Evolutionary conservation across 2,797 vertebrate genomes (phyloP).

Genomic region (Dermochelys coriacea): DNA sequence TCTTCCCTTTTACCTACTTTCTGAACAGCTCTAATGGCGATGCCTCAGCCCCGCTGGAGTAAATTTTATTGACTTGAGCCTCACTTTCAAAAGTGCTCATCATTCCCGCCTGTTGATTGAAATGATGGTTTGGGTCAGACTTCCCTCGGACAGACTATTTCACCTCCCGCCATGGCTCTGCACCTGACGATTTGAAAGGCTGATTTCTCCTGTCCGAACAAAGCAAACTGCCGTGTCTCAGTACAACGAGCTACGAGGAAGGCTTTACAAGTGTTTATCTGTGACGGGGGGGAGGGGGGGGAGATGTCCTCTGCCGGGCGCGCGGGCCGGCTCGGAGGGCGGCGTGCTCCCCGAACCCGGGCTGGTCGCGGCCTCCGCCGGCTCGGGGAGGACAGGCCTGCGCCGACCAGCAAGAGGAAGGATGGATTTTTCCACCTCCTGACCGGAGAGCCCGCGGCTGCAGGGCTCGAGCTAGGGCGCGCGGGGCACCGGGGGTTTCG

Average conservation of each 20-base stretch:
- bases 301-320: not conserved
- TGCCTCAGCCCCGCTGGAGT: not conserved
- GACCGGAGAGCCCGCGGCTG: not conserved
- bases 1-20: not conserved
- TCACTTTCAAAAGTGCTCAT: constrained; percentile 19
- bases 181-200: not conserved
- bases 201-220: rapidly evolving
- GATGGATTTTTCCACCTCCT: not conserved
- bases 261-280: not conserved
- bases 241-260: not conserved
- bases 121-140: constrained; percentile 64
- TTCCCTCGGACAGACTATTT: not conserved
- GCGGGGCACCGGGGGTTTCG: not conserved
- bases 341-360: not conserved
- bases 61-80: not conserved
- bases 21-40: not conserved
- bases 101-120: constrained; percentile 39
- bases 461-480: not conserved
- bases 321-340: not conserved
- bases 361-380: not conserved
- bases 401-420: not conserved
- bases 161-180: not conserved
- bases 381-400: not conserved
- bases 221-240: not conserved
- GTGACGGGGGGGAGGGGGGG: not conserved